Evolutionary conservation across 2,113 vertebrate species (phyloP).

Genomic region (Lophochroa leadbeateri): DNA sequence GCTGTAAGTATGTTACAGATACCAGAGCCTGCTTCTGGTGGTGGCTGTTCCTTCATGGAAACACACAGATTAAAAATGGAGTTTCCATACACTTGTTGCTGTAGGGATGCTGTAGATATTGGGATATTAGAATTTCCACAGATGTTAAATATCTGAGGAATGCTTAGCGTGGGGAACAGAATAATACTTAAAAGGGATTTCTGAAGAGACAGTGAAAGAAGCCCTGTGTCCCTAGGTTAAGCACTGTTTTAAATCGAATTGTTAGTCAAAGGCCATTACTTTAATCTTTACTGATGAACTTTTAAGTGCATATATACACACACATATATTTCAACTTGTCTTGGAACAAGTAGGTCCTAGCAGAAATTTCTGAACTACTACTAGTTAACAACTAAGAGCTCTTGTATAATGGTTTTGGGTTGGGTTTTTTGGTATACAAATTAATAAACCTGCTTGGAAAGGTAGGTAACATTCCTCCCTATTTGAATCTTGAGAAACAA

Average conservation of each 20-base stretch:
- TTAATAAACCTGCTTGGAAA: neutral
- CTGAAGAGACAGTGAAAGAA: slow-evolving; percentile 54
- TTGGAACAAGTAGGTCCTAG: neutral
- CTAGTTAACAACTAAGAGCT: neutral
- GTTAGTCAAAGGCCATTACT: neutral
- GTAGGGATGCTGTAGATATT: neutral
- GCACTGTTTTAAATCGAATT: neutral
- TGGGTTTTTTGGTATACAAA: neutral
- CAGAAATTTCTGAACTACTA: neutral
- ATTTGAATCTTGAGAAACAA: neutral
- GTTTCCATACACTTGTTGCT: neutral
- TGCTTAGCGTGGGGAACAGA: slow-evolving; percentile 32
- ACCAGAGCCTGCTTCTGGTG: neutral
- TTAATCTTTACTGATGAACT: neutral
- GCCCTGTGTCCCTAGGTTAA: neutral
- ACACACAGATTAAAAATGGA: neutral
- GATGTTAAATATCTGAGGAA: slow-evolving; percentile 26
- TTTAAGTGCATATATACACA: neutral
- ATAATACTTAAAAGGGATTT: slow-evolving; percentile 41
- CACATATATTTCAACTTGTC: neutral
- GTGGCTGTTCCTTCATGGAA: neutral
- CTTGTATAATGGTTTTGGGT: neutral
- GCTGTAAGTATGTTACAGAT: neutral
- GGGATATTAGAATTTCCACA: neutral
- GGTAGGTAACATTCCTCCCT: neutral